phyloP scores from a whole-genome alignment of 1,140 invertebrate genomes.

The Macrocentrus cingulum region DNA sequence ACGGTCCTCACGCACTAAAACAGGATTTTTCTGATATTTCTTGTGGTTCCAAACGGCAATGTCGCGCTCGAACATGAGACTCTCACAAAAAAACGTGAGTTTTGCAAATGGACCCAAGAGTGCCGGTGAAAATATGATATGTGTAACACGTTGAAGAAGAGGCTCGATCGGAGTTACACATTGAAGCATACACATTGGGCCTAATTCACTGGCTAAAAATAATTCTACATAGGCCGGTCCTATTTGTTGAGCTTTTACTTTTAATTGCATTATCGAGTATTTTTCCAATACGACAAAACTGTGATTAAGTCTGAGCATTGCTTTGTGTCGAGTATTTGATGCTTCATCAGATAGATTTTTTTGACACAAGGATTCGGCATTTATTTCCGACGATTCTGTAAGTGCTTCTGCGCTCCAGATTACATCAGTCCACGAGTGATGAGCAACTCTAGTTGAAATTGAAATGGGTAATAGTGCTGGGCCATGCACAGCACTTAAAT shows the following conservation, averaged over 20 bases:
- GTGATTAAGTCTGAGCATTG: conserved; percentile 64
- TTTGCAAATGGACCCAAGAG: conserved; percentile 68
- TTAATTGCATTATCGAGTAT: conserved; percentile 58
- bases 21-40: conserved; percentile 69
- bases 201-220: conserved; percentile 62
- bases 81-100: conserved; percentile 71
- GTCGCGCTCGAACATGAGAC: conserved; percentile 82
- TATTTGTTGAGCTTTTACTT: conserved; percentile 69
- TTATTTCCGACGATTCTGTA: background rate
- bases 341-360: background rate
- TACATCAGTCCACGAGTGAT: conserved; percentile 48
- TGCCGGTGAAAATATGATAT: conserved; percentile 69
- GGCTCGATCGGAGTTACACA: conserved; percentile 80
- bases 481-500: conserved; percentile 76
- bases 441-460: conserved; percentile 42
- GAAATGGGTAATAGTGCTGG: conserved; percentile 63
- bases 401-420: conserved; percentile 36
- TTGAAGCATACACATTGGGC: conserved; percentile 72
- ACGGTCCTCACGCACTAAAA: conserved; percentile 75
- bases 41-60: conserved; percentile 90
- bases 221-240: conserved; percentile 81
- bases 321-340: conserved; percentile 60
- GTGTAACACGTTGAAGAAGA: conserved; percentile 75
- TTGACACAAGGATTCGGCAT: background rate
- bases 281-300: conserved; percentile 61